Conservation (phyloP, 2,888 invertebrate genomes). For the Athalia cordata region DNA sequence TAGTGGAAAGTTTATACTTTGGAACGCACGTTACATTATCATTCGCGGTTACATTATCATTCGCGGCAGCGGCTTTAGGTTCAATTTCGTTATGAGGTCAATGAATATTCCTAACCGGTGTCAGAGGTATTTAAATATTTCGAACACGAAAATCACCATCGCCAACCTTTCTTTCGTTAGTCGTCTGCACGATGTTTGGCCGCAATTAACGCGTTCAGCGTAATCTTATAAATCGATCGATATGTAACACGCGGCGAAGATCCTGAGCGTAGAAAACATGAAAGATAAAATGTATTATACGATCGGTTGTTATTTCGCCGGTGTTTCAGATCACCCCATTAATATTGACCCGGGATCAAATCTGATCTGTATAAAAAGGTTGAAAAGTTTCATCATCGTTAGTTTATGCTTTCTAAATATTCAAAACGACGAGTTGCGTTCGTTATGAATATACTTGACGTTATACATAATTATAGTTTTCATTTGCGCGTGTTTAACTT, state of each 20-base stretch:
- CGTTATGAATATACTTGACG: no score
- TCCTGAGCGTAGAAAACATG: not conserved
- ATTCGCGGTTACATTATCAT: no score
- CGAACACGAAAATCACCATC: slow-evolving; percentile 27
- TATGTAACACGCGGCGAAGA: not conserved
- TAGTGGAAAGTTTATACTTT: no score
- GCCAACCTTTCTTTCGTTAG: not conserved
- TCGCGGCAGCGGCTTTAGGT: no score
- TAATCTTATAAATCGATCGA: not conserved
- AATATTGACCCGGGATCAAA: not conserved
- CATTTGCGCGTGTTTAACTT: slow-evolving; percentile 26
- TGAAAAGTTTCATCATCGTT: not conserved
- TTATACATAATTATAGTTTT: slow-evolving; percentile 30
- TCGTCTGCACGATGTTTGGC: not conserved
- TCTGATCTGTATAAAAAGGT: not conserved
- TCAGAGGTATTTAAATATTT: not conserved
- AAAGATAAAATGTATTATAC: slow-evolving; percentile 21
- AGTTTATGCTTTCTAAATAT: not conserved
- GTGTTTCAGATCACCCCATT: no score
- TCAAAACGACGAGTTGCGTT: not conserved
- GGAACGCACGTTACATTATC: no score
- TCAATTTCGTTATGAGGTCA: no score
- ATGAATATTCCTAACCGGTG: no score
- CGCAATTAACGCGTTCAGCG: not conserved
- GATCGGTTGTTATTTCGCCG: slow-evolving; percentile 18